Base-by-base conservation (phyloP, 2,797 vertebrate species). In the Hypotaenidia philippensis region DNA sequence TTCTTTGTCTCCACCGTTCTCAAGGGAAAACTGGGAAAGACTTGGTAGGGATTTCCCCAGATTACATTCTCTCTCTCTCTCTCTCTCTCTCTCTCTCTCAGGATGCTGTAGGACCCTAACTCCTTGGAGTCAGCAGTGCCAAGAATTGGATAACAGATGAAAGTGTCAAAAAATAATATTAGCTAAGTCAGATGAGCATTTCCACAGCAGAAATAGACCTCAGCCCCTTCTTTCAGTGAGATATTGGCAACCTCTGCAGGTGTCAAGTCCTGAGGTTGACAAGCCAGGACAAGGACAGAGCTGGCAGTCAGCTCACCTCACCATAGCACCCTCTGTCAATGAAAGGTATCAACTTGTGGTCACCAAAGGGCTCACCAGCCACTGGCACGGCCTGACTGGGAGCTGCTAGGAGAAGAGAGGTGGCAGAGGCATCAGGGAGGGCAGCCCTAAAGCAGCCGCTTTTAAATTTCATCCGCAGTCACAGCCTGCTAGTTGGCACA, bases 301-400 rank as follows among this genome's bases (percentile, higher is more conserved):
- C 27, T 1, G 1, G 25, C 4, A 59, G 36, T 9, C 10, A 93
- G 15, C 21, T 11, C 41, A 40, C 5, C 14, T 69, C 34, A 25
- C 11, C 19, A 10, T 15, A 55, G 38, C 4, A 0, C 13, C 20
- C 25, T 20, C 29, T 21, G 29, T 29, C 49, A 41, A 5, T 13
- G n/a, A 36, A 50, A 64, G 36, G 20, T 4, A 3, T 27, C 31
- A 50, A 8, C 19, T 32, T 5, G 0, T 59, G 45, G 2, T 3
- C 5, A 5, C 0, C 1, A 55, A 59, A 9, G 13, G 19, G 13
- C 32, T 78, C 36, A 38, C 34, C 1, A 0, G 45, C 6, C 49
- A 23, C 18, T 1, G 1, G 32, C 47, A 80, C 0, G 0, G 9
- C 21, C 31, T 3, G 4, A 11, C 2, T 3, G 4, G 25, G 23